phyloP scores from a whole-genome alignment of 2,797 vertebrate genomes.

The Thripadectes ignobilis region DNA sequence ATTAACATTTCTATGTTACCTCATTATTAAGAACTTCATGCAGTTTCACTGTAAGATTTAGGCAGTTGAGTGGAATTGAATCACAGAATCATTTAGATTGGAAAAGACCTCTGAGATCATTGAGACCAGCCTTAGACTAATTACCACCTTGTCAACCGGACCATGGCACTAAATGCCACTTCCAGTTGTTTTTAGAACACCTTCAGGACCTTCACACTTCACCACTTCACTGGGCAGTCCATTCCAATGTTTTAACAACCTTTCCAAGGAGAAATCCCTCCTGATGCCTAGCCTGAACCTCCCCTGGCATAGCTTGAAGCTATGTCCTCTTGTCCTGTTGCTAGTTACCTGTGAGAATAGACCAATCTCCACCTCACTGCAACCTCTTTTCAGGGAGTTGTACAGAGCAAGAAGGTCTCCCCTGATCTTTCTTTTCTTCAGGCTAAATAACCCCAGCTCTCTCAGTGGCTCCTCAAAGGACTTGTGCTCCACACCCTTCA shows the following conservation, averaged over 20 bases:
- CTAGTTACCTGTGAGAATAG: not conserved
- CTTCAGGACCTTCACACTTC: not conserved
- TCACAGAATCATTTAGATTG: not conserved
- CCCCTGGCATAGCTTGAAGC: not conserved
- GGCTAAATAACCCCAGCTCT: not conserved
- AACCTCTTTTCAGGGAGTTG: not conserved
- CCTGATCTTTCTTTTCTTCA: not conserved
- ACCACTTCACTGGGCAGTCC: not conserved
- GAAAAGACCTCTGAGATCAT: not conserved
- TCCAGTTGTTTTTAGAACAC: not conserved
- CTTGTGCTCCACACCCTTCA: not conserved
- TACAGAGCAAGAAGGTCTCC: not conserved
- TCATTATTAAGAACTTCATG: not conserved
- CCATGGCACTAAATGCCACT: not conserved
- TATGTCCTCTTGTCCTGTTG: not conserved
- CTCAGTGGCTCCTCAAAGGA: not conserved
- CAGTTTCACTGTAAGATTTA: not conserved
- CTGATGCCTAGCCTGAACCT: not conserved
- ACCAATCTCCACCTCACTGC: rapidly evolving
- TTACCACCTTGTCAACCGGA: not conserved
- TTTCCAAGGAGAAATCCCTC: not conserved
- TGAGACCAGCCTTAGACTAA: not conserved
- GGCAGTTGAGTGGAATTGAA: not conserved
- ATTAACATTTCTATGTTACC: not conserved
- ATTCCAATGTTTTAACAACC: not conserved